phyloP scores from a whole-genome alignment of 2,797 vertebrate species.

The Picus viridis region DNA sequence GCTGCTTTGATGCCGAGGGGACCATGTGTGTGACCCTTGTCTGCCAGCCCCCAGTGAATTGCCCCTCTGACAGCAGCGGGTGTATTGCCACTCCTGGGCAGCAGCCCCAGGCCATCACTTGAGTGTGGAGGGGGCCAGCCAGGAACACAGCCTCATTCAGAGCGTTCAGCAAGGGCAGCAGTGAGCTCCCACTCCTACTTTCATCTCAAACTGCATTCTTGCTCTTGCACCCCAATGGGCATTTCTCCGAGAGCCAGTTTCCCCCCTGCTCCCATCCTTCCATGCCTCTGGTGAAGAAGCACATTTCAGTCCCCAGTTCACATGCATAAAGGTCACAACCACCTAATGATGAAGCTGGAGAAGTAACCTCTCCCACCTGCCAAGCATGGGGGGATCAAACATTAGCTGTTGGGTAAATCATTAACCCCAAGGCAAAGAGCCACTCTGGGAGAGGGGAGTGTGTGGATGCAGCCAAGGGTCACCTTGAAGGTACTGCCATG shows the following conservation, averaged over 20 bases:
- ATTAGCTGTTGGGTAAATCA: neutral
- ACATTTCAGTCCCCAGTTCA: neutral
- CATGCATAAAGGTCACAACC: neutral
- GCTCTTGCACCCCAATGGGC: neutral
- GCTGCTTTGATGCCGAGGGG: neutral
- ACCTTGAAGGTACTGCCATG: neutral
- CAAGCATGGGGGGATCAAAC: neutral
- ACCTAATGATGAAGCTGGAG: neutral
- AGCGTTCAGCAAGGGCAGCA: accelerated
- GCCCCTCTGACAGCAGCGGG: neutral
- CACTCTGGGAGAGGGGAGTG: neutral
- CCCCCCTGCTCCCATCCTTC: neutral
- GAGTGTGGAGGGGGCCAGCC: accelerated
- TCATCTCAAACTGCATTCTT: neutral
- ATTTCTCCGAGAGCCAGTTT: neutral
- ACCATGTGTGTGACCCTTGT: neutral
- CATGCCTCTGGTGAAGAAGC: neutral
- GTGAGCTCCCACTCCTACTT: neutral
- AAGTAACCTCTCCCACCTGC: neutral
- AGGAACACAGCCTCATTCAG: conserved; percentile 57
- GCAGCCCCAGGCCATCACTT: neutral
- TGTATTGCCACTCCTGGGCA: neutral
- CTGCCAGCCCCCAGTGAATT: neutral
- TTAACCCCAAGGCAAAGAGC: conserved; percentile 19
- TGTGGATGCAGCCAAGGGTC: accelerated